These are phyloP conservation scores for Mormyrops attenuatus DNA, from an alignment of 2,797 vertebrate genomes.

Conservation along the genomic window DNA sequence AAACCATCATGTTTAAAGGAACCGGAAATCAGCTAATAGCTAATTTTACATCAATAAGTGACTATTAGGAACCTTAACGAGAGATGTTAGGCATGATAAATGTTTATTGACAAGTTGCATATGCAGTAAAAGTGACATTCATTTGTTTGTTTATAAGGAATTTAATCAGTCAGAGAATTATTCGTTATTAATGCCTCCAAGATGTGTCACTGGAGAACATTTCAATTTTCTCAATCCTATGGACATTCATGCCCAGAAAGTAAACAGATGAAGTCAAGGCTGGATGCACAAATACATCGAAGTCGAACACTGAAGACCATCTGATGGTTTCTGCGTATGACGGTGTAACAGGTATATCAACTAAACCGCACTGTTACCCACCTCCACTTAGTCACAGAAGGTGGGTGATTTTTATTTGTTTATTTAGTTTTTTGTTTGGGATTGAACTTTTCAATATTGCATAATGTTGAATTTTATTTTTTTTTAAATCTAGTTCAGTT, in stretches of 20 bases:
- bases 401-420: background rate
- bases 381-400: background rate
- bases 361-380: background rate
- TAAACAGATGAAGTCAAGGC: background rate
- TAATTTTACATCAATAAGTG: background rate
- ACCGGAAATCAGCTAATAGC: background rate
- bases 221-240: background rate
- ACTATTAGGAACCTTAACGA: background rate
- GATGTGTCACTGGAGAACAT: background rate
- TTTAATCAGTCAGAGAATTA: background rate
- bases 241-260: background rate
- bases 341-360: background rate
- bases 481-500: background rate
- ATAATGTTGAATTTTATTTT: background rate
- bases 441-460: background rate
- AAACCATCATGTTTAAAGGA: background rate
- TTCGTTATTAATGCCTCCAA: background rate
- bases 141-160: background rate
- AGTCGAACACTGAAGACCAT: background rate
- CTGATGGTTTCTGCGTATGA: background rate
- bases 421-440: background rate
- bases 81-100: background rate
- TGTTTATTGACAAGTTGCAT: background rate
- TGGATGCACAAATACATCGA: background rate
- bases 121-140: background rate